Percentiles rank a stretch among this genome's conserved stretches.
Conservation (phyloP, 92 coral and sea anemone genomes). For the Parazoanthus darwini region DNA sequence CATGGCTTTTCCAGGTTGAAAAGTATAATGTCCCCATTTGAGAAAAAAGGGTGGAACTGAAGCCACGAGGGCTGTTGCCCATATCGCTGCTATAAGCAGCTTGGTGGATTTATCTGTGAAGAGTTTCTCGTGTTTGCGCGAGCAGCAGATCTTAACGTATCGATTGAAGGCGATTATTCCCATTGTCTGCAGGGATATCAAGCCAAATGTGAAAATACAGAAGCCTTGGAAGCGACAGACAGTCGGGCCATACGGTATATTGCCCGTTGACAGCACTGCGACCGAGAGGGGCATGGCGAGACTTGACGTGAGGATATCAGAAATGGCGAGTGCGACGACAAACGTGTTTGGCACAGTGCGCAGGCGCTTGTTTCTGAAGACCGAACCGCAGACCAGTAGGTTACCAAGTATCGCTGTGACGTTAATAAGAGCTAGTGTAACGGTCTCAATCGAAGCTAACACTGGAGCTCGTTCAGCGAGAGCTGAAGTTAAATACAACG, state of each 20-base stretch:
- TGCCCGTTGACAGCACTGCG: slow-evolving; percentile 26
- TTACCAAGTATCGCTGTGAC: too few relatives aligned
- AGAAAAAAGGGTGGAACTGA: slow-evolving; percentile 64
- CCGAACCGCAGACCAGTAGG: too few relatives aligned
- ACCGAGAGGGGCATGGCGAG: too few relatives aligned
- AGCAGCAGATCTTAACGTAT: slow-evolving; percentile 58
- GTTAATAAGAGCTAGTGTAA: too few relatives aligned
- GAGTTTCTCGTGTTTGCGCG: slow-evolving; percentile 41
- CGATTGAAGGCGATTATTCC: slow-evolving; percentile 64
- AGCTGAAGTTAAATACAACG: too few relatives aligned
- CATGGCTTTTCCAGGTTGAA: slow-evolving; percentile 84
- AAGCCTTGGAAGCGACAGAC: slow-evolving; percentile 68
- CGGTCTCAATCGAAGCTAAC: too few relatives aligned
- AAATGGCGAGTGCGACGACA: too few relatives aligned
- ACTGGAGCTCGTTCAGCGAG: too few relatives aligned
- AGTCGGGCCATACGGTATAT: slow-evolving; percentile 47
- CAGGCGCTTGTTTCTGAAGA: too few relatives aligned
- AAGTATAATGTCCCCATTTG: slow-evolving; percentile 50
- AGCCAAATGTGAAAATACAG: slow-evolving; percentile 56
- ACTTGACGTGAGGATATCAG: too few relatives aligned
- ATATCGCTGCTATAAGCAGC: slow-evolving; percentile 40
- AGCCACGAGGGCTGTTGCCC: slow-evolving; percentile 52
- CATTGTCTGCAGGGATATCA: slow-evolving; percentile 66
- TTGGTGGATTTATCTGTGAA: slow-evolving; percentile 50
- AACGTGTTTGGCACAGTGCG: too few relatives aligned